Conservation (phyloP, 2,888 invertebrate species). For the Cloeon dipterum region DNA sequence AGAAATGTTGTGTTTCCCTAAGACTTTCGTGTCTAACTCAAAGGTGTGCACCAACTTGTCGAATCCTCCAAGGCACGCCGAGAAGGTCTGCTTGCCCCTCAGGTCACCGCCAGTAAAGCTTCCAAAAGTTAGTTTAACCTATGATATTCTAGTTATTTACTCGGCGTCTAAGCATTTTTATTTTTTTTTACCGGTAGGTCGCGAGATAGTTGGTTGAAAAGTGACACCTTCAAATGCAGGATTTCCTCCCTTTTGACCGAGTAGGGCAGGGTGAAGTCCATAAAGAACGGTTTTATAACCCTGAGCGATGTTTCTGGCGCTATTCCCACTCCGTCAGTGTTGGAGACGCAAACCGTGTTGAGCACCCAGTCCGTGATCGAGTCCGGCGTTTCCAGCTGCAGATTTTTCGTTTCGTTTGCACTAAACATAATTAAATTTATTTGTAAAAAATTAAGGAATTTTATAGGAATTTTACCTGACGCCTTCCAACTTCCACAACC, state of each 20-base stretch:
- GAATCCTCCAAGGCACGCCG: background rate
- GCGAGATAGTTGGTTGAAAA: constrained; percentile 49
- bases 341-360: constrained; percentile 23
- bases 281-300: constrained; percentile 49
- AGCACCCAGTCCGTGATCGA: constrained; percentile 37
- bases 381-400: constrained; percentile 26
- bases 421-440: constrained; percentile 18
- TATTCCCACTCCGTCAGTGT: constrained; percentile 22
- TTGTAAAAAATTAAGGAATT: constrained; percentile 34
- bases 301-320: constrained; percentile 21
- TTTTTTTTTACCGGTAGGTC: constrained; percentile 36
- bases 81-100: background rate
- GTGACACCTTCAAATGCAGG: constrained; percentile 34
- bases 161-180: too few relatives aligned
- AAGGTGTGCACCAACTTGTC: constrained; percentile 3
- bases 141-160: too few relatives aligned
- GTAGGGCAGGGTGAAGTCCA: constrained; percentile 42
- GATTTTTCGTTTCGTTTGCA: too few relatives aligned
- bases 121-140: constrained; percentile 2
- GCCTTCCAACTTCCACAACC: constrained; percentile 10
- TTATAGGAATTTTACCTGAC: constrained; percentile 15
- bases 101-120: constrained; percentile 2
- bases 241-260: constrained; percentile 40
- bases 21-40: constrained; percentile 10
- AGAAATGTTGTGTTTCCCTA: constrained; percentile 27